These are phyloP conservation scores for Drosophila pachea DNA, from an alignment of 1,140 invertebrate genomes.

Conservation along the genomic window DNA sequence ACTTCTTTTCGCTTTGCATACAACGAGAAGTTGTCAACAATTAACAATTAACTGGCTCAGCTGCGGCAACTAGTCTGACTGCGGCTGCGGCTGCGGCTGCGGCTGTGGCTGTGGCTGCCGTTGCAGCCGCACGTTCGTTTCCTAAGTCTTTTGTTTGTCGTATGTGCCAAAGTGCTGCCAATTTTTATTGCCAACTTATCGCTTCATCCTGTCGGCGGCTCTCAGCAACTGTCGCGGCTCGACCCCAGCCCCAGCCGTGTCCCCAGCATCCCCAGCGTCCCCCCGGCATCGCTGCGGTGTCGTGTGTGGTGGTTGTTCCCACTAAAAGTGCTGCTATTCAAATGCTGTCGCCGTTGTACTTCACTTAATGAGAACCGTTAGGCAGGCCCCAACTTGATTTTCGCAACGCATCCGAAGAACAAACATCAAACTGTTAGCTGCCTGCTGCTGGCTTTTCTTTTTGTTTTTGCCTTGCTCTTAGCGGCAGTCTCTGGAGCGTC, in stretches of 20 bases:
- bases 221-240: conserved; percentile 17
- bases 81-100: conserved; percentile 3
- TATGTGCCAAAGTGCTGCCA: conserved; percentile 73
- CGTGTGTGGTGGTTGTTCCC: conserved; percentile 58
- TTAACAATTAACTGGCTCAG: conserved; percentile 74
- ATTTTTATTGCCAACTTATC: conserved; percentile 76
- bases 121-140: conserved; percentile 42
- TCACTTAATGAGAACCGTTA: conserved; percentile 75
- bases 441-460: conserved; percentile 19
- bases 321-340: conserved; percentile 44
- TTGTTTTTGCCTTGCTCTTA: conserved; percentile 12
- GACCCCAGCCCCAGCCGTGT: too few relatives aligned
- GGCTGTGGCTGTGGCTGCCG: conserved; percentile 12
- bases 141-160: conserved; percentile 62
- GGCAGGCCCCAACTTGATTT: conserved; percentile 39
- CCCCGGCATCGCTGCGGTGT: conserved; percentile 11
- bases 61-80: conserved; percentile 19
- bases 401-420: conserved; percentile 69
- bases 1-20: conserved; percentile 59
- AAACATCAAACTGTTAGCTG: conserved; percentile 67
- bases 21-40: conserved; percentile 65
- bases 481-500: conserved; percentile 17
- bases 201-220: conserved; percentile 48
- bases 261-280: too few relatives aligned
- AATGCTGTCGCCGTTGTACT: conserved; percentile 50